Evolutionary conservation across 2,797 vertebrate species (phyloP), one percentile per base, ranked within the genome.

Genomic region (Calcarius lapponicus): DNA sequence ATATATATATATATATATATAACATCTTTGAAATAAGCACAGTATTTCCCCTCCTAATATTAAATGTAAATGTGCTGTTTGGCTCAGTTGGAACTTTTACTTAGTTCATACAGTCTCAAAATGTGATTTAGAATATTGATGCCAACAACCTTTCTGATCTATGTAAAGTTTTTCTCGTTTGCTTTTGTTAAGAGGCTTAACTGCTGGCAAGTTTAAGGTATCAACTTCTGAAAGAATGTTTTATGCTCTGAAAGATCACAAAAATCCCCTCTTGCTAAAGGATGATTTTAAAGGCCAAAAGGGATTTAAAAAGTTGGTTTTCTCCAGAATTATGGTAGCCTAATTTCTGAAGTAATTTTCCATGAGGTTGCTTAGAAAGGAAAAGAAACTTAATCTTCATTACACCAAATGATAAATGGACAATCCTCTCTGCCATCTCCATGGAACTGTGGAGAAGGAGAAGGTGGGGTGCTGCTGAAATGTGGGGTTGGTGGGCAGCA

Each of bases 241-340:
- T 32, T 54, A 21, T 54, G 31, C 66, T 81, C 19, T 76, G 51
- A 90, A 92, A 72, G 50, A 87, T 70, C 67, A 29, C 48, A 40
- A 91, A 53, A 32, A 7, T 6, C 10, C 14, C 25, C 43, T 65
- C n/a, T 61, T 86, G 64, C 38, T 84, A 7, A 86, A 93, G 16
- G 34, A 31, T 56, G 47, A n/a, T 92, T 96, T 88, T 38, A 88
- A 93, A 93, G 93, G 71, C 43, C 71, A 90, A 75, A 69, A 79
- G 51, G 40, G 47, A 78, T 90, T 74, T 8, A n/a, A 72, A 89
- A 57, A 66, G 21, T 80, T 15, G 7, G 5, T 64, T 95, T 94
- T 60, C 32, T 90, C 25, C 8, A 6, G 69, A 88, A 48, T 36
- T 14, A 61, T 45, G 54, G 25, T 65, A 80, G 36, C 31, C 50